These are phyloP conservation scores for Charina bottae DNA, from an alignment of 2,113 vertebrate species.

Conservation along the genomic window DNA sequence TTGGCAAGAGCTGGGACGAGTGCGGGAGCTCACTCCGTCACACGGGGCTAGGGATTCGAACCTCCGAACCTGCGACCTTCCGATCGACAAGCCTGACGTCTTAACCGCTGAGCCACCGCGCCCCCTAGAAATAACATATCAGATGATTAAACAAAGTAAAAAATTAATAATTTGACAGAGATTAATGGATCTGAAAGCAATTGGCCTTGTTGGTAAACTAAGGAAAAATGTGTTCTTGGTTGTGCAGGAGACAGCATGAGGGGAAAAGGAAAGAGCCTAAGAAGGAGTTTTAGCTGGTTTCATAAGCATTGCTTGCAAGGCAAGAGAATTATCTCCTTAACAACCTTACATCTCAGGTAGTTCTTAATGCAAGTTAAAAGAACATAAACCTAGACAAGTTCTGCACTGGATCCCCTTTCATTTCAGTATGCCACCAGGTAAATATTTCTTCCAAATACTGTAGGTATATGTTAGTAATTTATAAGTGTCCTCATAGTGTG, in stretches of 20 bases:
- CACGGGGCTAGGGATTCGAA: no score
- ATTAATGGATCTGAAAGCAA: slow-evolving; percentile 29
- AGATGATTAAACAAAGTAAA: not conserved
- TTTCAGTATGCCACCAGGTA: not conserved
- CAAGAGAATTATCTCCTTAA: not conserved
- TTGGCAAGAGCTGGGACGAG: no score
- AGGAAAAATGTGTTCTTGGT: slow-evolving; percentile 20
- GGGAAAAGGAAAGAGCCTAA: not conserved
- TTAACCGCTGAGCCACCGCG: no score
- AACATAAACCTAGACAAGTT: not conserved
- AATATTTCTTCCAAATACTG: not conserved
- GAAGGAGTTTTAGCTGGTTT: not conserved
- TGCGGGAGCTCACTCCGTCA: no score
- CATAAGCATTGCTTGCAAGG: not conserved
- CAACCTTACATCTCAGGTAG: not conserved
- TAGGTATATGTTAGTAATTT: not conserved
- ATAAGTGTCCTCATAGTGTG: not conserved
- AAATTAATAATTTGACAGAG: slow-evolving; percentile 28
- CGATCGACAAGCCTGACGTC: no score
- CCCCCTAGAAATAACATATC: not conserved
- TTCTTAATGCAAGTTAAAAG: not conserved
- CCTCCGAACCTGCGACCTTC: no score
- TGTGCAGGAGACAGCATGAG: no score
- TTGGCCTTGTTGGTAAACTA: slow-evolving; percentile 4
- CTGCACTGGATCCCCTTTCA: not conserved